Percentiles rank a stretch among this genome's conserved stretches.
phyloP scores from a whole-genome alignment of 2,797 vertebrate species.

The Crenuchus spilurus region DNA sequence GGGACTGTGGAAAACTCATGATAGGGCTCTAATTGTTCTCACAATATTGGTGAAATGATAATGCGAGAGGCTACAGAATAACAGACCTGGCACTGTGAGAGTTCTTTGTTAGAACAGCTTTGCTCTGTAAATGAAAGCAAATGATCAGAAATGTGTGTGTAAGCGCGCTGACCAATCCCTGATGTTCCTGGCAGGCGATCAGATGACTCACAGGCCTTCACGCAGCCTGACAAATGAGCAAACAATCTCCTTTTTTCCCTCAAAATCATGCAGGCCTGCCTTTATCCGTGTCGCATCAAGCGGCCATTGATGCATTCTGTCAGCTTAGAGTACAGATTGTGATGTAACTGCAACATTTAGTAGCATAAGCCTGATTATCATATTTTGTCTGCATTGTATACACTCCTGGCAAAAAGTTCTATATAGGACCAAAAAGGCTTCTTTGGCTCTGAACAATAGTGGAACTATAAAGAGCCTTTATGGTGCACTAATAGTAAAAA shows the following conservation, averaged over 20 bases:
- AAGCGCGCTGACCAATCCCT: constrained; percentile 23
- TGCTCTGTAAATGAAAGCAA: background rate
- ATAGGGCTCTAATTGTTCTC: constrained; percentile 3
- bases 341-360: background rate
- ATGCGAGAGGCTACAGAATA: background rate
- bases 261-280: constrained; percentile 3
- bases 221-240: constrained; percentile 28
- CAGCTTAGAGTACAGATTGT: background rate
- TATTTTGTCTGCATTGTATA: background rate
- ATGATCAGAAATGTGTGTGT: constrained; percentile 9
- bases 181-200: constrained; percentile 25
- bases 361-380: background rate
- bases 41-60: background rate
- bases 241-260: background rate
- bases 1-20: background rate
- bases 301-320: background rate
- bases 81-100: background rate
- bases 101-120: constrained; percentile 12
- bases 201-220: constrained; percentile 32
- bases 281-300: constrained; percentile 14
- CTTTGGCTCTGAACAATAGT: constrained; percentile 24
- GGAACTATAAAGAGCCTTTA: too few relatives aligned
- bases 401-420: too few relatives aligned
- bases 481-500: too few relatives aligned
- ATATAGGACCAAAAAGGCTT: too few relatives aligned